These are phyloP conservation scores for Drosophila meridiana DNA, from an alignment of 2,888 invertebrate species.

Conservation along the genomic window DNA sequence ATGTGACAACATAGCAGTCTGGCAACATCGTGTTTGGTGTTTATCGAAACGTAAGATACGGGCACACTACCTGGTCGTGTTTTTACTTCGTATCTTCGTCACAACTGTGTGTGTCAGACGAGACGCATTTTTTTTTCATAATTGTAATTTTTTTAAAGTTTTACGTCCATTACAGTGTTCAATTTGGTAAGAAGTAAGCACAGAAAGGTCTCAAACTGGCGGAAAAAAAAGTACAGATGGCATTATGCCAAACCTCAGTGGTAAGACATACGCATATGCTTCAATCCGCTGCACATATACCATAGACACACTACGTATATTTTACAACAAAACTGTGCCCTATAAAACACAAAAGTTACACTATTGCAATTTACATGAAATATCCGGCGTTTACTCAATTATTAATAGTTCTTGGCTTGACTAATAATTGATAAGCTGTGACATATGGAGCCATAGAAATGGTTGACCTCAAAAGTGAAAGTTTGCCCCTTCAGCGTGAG, in stretches of 20 bases:
- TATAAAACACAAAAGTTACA: constrained; percentile 10
- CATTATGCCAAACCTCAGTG: constrained; percentile 90
- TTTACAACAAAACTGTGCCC: constrained; percentile 26
- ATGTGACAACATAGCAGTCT: constrained; percentile 1
- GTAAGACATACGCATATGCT: constrained; percentile 80
- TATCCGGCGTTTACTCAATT: constrained; percentile 14
- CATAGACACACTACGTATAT: background rate
- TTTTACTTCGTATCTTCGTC: constrained; percentile 50
- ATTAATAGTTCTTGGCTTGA: constrained; percentile 5
- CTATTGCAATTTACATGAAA: background rate
- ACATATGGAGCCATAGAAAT: constrained; percentile 46
- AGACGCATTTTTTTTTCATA: constrained; percentile 32
- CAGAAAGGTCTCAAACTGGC: constrained; percentile 82
- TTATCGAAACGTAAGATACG: background rate
- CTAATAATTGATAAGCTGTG: background rate
- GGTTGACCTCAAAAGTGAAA: constrained; percentile 61
- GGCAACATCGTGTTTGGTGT: constrained; percentile 15
- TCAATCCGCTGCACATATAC: constrained; percentile 6
- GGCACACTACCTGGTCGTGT: constrained; percentile 46
- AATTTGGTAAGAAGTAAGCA: constrained; percentile 13
- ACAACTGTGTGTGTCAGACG: constrained; percentile 33
- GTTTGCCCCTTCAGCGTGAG: constrained; percentile 34
- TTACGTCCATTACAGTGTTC: constrained; percentile 15
- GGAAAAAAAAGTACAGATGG: constrained; percentile 86
- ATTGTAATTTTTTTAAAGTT: constrained; percentile 30